Evolutionary conservation across 2,888 invertebrate species (phyloP).

Genomic region (Parnassius glacialis): DNA sequence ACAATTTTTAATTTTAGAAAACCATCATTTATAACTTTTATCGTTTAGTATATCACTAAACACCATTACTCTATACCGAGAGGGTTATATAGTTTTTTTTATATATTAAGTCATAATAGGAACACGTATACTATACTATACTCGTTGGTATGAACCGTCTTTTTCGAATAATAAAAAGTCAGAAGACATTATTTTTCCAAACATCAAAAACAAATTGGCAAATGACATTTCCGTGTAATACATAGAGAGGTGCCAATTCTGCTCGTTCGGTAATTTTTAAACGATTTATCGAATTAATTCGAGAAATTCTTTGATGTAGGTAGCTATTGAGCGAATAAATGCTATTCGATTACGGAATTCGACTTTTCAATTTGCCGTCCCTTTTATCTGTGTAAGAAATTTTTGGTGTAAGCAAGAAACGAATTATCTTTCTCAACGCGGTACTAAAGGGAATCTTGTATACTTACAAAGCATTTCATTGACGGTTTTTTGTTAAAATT

Average conservation of each 20-base stretch:
- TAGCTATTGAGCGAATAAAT: conserved; percentile 55
- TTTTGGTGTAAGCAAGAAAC: conserved; percentile 53
- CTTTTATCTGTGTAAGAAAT: conserved; percentile 56
- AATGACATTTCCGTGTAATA: conserved; percentile 61
- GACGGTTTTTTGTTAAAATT: too few species aligned
- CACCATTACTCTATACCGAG: too few species aligned
- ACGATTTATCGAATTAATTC: conserved; percentile 68
- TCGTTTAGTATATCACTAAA: too few species aligned
- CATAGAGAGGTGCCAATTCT: conserved; percentile 54
- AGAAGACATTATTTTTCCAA: conserved; percentile 15
- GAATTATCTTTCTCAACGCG: conserved; percentile 38
- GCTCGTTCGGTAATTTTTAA: conserved; percentile 64
- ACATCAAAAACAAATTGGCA: conserved; percentile 44
- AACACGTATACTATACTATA: too few species aligned
- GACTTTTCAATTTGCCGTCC: conserved; percentile 72
- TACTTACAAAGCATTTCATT: neutral
- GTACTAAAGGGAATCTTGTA: conserved; percentile 5
- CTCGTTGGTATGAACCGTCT: too few species aligned
- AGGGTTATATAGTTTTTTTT: too few species aligned
- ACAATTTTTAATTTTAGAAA: too few species aligned
- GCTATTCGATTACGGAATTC: conserved; percentile 68
- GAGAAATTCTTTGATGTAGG: conserved; percentile 67
- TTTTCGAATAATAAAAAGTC: too few species aligned
- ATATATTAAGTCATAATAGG: too few species aligned
- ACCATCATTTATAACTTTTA: too few species aligned